phyloP scores from a whole-genome alignment of 2,113 vertebrate species.

The Dasyurus viverrinus region DNA sequence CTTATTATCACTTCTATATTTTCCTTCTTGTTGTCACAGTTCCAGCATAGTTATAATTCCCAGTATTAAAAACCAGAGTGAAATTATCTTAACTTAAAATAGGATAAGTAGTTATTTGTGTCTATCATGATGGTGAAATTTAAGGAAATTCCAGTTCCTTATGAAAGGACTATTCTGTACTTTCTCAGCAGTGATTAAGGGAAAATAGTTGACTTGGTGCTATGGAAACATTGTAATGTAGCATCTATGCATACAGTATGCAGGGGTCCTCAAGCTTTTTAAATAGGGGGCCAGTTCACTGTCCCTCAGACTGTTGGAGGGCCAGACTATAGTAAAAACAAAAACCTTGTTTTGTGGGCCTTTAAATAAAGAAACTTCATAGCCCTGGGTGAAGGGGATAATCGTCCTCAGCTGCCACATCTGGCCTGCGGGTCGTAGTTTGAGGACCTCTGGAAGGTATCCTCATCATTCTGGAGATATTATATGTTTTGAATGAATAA shows the following conservation, averaged over 20 bases:
- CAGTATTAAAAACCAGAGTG: slow-evolving; percentile 43
- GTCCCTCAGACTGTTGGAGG: too few relatives aligned
- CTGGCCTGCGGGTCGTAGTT: too few relatives aligned
- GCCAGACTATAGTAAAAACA: too few relatives aligned
- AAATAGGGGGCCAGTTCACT: too few relatives aligned
- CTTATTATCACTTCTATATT: slow-evolving; percentile 1
- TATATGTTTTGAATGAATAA: background rate
- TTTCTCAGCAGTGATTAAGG: background rate
- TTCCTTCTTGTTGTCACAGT: background rate
- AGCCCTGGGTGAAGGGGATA: too few relatives aligned
- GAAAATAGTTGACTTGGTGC: background rate
- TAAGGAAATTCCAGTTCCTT: background rate
- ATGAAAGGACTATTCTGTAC: accelerated
- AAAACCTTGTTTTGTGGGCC: too few relatives aligned
- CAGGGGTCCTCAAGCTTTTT: too few relatives aligned
- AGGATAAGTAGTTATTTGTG: background rate
- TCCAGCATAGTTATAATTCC: background rate
- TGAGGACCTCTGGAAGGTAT: too few relatives aligned
- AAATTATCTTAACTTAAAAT: background rate
- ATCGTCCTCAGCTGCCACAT: too few relatives aligned
- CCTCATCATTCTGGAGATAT: background rate
- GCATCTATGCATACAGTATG: too few relatives aligned
- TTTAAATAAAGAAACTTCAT: too few relatives aligned
- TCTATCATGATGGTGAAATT: background rate
- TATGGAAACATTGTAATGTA: background rate